Evolutionary conservation across 2,113 vertebrate species (phyloP).

Genomic region (Hiodon alosoides): DNA sequence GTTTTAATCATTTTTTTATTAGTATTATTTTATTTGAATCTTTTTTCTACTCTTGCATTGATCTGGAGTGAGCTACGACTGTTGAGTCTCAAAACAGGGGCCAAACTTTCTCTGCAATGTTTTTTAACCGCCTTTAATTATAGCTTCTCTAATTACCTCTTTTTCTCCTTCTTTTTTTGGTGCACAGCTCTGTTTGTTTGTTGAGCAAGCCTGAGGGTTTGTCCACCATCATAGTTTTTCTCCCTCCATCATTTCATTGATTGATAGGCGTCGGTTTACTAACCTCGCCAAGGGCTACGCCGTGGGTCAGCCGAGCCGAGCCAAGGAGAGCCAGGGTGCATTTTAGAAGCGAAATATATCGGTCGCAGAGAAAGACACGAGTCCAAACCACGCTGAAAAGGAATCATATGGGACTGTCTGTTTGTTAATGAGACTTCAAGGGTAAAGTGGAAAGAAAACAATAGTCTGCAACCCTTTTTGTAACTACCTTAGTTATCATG

Average conservation of each 20-base stretch:
- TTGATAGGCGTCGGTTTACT: neutral
- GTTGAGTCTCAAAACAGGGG: conserved; percentile 82
- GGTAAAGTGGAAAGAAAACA: too few relatives aligned
- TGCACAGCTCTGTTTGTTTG: conserved; percentile 34
- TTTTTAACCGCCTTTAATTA: conserved; percentile 95
- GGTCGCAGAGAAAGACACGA: neutral
- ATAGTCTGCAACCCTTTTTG: too few relatives aligned
- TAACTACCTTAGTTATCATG: too few relatives aligned
- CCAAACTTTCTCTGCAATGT: conserved; percentile 96
- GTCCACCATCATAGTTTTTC: neutral
- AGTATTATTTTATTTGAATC: conserved; percentile 37
- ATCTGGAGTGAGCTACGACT: conserved; percentile 69
- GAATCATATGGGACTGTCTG: neutral
- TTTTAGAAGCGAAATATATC: neutral
- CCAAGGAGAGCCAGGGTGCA: neutral
- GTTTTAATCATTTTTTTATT: conserved; percentile 32
- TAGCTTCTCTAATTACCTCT: conserved; percentile 46
- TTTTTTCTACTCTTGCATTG: conserved; percentile 44
- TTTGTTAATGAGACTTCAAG: too few relatives aligned
- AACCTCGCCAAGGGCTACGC: neutral
- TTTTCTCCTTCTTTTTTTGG: conserved; percentile 7
- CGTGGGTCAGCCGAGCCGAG: neutral
- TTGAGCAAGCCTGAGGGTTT: neutral
- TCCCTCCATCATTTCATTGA: neutral
- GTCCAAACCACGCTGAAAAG: neutral